Evolutionary conservation across 2,797 vertebrate species (phyloP).

Genomic region (Lithobates pipiens): DNA sequence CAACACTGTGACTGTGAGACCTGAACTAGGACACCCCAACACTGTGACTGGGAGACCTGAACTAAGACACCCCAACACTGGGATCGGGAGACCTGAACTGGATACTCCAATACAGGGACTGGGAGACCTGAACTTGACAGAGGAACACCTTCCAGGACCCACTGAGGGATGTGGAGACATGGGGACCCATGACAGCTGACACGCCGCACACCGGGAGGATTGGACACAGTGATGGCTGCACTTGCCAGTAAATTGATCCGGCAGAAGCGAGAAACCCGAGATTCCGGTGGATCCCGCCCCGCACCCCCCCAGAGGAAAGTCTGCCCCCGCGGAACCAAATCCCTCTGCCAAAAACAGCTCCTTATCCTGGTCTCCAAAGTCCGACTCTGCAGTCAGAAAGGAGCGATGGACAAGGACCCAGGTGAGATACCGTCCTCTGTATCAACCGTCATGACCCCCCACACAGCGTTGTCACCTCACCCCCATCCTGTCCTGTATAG

Average conservation of each 20-base stretch:
- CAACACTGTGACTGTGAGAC: too few relatives aligned
- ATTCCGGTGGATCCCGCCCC: conserved; percentile 85
- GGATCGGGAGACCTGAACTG: too few relatives aligned
- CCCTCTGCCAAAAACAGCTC: conserved; percentile 91
- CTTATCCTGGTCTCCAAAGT: conserved; percentile 91
- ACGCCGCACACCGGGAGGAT: neutral
- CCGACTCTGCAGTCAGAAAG: conserved; percentile 84
- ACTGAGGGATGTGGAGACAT: too few relatives aligned
- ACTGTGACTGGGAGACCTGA: too few relatives aligned
- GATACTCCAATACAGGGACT: too few relatives aligned
- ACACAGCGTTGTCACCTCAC: neutral
- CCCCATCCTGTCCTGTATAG: too few relatives aligned
- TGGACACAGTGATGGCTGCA: conserved; percentile 79
- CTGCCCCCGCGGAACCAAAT: conserved; percentile 90
- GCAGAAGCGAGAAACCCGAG: conserved; percentile 89
- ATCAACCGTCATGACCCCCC: neutral
- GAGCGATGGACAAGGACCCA: conserved; percentile 82
- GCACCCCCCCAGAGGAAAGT: conserved; percentile 86
- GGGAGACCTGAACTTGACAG: too few relatives aligned
- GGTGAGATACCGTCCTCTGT: conserved; percentile 75
- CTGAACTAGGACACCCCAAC: too few relatives aligned
- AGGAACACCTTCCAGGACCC: too few relatives aligned
- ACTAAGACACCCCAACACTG: too few relatives aligned
- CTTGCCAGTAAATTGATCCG: conserved; percentile 91
- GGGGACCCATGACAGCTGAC: too few relatives aligned